phyloP scores from a whole-genome alignment of 2,797 vertebrate species.

The Denticeps clupeoides region DNA sequence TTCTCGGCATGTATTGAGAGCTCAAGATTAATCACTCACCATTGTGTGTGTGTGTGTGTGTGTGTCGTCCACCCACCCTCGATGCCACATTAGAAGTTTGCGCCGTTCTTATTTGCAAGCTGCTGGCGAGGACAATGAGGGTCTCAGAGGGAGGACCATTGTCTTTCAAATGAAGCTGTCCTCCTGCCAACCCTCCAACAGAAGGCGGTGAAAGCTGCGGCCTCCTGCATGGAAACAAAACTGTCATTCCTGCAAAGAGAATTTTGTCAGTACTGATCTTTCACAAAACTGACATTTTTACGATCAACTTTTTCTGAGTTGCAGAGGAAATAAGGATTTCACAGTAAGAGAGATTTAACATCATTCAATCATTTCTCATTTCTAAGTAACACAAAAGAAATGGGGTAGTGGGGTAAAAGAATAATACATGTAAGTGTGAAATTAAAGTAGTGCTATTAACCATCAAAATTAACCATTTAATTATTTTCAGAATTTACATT shows the following conservation, averaged over 20 bases:
- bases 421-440: too few relatives aligned
- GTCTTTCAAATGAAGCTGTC: conserved; percentile 65
- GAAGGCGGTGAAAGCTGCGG: conserved; percentile 44
- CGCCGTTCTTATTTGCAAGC: conserved; percentile 36
- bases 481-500: neutral
- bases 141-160: conserved; percentile 43
- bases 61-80: conserved; percentile 52
- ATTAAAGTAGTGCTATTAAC: too few relatives aligned
- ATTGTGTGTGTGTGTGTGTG: conserved; percentile 20
- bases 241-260: conserved; percentile 23
- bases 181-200: conserved; percentile 46
- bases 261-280: conserved; percentile 8
- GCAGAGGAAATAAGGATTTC: too few relatives aligned
- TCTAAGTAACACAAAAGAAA: too few relatives aligned
- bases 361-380: too few relatives aligned
- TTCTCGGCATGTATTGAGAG: conserved; percentile 46
- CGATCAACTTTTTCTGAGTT: too few relatives aligned
- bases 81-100: conserved; percentile 45
- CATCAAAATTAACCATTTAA: too few relatives aligned
- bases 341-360: too few relatives aligned
- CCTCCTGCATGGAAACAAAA: conserved; percentile 38
- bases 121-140: conserved; percentile 37
- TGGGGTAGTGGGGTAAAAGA: too few relatives aligned
- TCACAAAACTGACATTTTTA: neutral
- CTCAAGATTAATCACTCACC: conserved; percentile 26